Percentiles rank a stretch among this genome's conserved stretches.
These are phyloP conservation scores for Chelon auratus DNA, from an alignment of 2,797 vertebrate species.

Conservation along the genomic window DNA sequence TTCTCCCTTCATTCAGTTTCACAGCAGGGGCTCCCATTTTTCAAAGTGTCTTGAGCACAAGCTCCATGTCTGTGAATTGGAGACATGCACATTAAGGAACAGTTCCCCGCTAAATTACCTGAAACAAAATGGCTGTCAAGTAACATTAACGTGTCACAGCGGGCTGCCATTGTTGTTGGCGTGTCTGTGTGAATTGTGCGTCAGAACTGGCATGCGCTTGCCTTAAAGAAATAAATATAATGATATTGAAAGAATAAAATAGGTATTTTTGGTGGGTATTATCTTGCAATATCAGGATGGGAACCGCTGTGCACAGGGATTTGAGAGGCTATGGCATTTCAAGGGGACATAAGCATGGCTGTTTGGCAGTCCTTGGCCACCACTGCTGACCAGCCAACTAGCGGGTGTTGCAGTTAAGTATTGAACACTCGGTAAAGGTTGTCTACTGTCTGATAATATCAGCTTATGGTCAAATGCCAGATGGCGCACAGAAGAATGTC, in stretches of 20 bases:
- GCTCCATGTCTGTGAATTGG: constrained; percentile 24
- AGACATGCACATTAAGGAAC: constrained; percentile 14
- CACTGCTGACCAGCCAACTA: too few species aligned
- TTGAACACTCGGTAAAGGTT: too few species aligned
- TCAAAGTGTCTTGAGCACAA: constrained; percentile 31
- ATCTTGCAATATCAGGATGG: too few species aligned
- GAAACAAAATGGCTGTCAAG: constrained; percentile 48
- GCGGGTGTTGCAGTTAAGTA: too few species aligned
- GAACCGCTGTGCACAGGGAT: too few species aligned
- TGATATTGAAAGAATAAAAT: neutral
- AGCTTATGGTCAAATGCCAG: too few species aligned
- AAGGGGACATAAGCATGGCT: too few species aligned
- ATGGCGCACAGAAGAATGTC: too few species aligned
- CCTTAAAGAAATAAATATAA: constrained; percentile 12
- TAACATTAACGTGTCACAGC: constrained; percentile 23
- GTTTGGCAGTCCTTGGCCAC: too few species aligned
- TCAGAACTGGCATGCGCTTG: neutral
- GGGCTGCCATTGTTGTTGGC: constrained; percentile 11
- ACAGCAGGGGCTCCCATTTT: constrained; percentile 40
- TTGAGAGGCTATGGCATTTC: too few species aligned
- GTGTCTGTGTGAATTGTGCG: neutral
- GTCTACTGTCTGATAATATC: too few species aligned
- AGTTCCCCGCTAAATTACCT: constrained; percentile 25
- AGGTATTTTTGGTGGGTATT: neutral
- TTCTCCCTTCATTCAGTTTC: constrained; percentile 42